These are phyloP conservation scores for Cynopterus brachyotis DNA, from an alignment of 2,113 vertebrate genomes.

Conservation along the genomic window DNA sequence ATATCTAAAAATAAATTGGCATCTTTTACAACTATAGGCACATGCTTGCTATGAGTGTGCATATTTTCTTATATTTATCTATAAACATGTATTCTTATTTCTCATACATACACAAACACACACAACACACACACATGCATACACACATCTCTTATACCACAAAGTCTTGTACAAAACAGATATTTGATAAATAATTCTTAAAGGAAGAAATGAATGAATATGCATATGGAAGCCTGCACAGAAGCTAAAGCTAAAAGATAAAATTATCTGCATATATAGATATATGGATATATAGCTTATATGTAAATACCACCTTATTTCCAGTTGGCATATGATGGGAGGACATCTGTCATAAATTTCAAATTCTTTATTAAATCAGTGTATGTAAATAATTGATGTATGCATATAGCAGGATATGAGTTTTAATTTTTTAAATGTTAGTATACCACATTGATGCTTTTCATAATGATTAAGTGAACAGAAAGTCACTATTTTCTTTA, in stretches of 20 bases:
- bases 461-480: slow-evolving; percentile 33
- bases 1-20: neutral
- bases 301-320: slow-evolving; percentile 76
- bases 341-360: slow-evolving; percentile 68
- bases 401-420: slow-evolving; percentile 28
- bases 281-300: slow-evolving; percentile 47
- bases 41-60: neutral
- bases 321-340: slow-evolving; percentile 50
- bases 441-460: neutral
- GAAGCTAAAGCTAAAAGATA: slow-evolving; percentile 43
- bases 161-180: neutral
- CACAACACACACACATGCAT: neutral
- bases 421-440: slow-evolving; percentile 61
- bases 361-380: slow-evolving; percentile 33
- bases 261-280: slow-evolving; percentile 49
- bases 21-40: neutral
- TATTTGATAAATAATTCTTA: neutral
- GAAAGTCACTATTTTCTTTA: slow-evolving; percentile 10
- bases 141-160: neutral
- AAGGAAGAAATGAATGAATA: neutral
- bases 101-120: neutral
- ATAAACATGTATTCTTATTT: neutral
- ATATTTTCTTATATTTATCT: slow-evolving; percentile 17
- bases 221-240: neutral
- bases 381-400: slow-evolving; percentile 53